phyloP scores from a whole-genome alignment of 1,140 invertebrate species.

The Eubasilissa regina region DNA sequence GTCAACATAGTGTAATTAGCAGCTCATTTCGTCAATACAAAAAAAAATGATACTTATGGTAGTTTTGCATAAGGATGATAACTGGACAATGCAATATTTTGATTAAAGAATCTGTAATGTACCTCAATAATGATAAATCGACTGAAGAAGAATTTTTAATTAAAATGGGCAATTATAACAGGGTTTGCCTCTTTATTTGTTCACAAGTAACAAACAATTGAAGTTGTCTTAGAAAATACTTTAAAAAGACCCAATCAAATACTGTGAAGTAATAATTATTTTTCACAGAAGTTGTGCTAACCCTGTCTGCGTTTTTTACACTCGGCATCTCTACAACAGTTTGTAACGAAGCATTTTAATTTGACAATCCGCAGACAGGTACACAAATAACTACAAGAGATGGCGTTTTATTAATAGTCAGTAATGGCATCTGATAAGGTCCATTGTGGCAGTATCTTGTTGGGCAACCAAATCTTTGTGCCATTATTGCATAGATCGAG shows the following conservation, averaged over 20 bases:
- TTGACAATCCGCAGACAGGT: constrained; percentile 56
- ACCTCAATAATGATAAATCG: no score
- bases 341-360: constrained; percentile 45
- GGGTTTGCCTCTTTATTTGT: no score
- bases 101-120: no score
- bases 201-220: no score
- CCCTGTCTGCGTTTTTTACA: constrained; percentile 38
- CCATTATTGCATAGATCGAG: constrained; percentile 3
- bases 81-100: no score
- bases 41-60: no score
- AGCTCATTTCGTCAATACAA: no score
- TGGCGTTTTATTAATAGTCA: constrained; percentile 36
- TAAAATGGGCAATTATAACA: no score
- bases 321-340: constrained; percentile 3
- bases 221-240: no score
- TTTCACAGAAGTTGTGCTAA: background rate
- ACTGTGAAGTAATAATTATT: background rate
- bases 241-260: background rate
- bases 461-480: constrained; percentile 21
- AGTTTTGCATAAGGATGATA: no score
- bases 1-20: no score
- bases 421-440: constrained; percentile 22
- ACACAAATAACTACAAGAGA: constrained; percentile 44
- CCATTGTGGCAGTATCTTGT: background rate
- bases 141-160: no score